A percentile compares a stretch with the other conserved stretches of the same genome.
Evolutionary conservation across 2,797 vertebrate species (phyloP).

Genomic region (Gymnoscopelus braueri): DNA sequence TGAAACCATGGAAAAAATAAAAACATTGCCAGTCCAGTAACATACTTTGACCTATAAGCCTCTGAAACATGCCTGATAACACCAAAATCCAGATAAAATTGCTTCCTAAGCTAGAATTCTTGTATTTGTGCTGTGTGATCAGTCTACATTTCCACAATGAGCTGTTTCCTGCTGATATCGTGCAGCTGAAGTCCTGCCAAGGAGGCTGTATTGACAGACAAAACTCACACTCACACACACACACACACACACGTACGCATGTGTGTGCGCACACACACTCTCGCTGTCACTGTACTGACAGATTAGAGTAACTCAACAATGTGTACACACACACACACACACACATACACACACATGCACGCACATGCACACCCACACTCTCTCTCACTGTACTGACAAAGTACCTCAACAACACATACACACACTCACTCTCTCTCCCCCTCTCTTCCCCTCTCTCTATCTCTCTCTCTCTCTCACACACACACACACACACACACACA

Average conservation of each 20-base stretch:
- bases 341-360: no score
- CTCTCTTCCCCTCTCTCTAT: no score
- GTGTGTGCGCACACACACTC: slow-evolving; percentile 11
- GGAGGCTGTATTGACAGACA: slow-evolving; percentile 55
- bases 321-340: slow-evolving; percentile 1
- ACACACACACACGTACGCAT: neutral
- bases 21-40: slow-evolving; percentile 20
- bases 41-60: slow-evolving; percentile 35
- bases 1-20: neutral
- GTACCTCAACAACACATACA: no score
- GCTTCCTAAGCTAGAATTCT: slow-evolving; percentile 32
- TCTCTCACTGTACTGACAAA: no score
- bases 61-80: slow-evolving; percentile 18
- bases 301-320: slow-evolving; percentile 54
- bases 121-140: slow-evolving; percentile 46
- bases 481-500: no score
- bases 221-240: slow-evolving; percentile 21
- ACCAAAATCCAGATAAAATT: slow-evolving; percentile 31
- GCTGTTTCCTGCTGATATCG: slow-evolving; percentile 72
- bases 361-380: no score
- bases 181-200: slow-evolving; percentile 38
- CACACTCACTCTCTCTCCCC: no score
- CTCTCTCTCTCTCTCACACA: neutral
- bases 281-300: slow-evolving; percentile 46
- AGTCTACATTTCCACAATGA: slow-evolving; percentile 50